These are phyloP conservation scores for Drosophila mercatorum DNA, from an alignment of 2,888 invertebrate genomes.

Conservation along the genomic window DNA sequence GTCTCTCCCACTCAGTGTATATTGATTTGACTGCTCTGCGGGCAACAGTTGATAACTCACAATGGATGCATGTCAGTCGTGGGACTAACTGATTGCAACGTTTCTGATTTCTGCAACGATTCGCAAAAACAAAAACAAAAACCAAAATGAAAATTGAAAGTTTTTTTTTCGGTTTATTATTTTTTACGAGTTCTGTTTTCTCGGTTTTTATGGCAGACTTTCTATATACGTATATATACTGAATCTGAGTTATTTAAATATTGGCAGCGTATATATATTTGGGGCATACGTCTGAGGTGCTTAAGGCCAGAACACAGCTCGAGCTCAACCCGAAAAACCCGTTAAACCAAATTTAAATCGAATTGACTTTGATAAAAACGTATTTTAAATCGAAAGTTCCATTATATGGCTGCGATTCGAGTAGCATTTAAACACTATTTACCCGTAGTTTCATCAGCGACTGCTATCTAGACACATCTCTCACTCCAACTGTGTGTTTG, in stretches of 20 bases:
- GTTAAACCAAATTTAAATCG: background rate
- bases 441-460: background rate
- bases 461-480: background rate
- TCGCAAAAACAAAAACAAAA: slow-evolving; percentile 29
- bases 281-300: background rate
- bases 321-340: slow-evolving; percentile 2
- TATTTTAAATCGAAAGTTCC: background rate
- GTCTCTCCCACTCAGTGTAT: slow-evolving; percentile 11
- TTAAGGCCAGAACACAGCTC: slow-evolving; percentile 21
- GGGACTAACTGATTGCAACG: slow-evolving; percentile 70
- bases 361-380: background rate
- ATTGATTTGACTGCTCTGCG: slow-evolving; percentile 51
- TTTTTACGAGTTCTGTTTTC: slow-evolving; percentile 25
- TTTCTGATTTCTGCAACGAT: slow-evolving; percentile 69
- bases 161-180: slow-evolving; percentile 17
- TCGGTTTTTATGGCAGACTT: slow-evolving; percentile 10
- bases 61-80: slow-evolving; percentile 73
- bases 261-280: slow-evolving; percentile 13
- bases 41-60: slow-evolving; percentile 47
- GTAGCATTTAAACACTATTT: background rate
- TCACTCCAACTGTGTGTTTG: slow-evolving; percentile 27
- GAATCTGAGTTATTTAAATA: slow-evolving; percentile 8
- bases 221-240: background rate
- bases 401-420: background rate
- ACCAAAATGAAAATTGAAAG: background rate